phyloP scores from a whole-genome alignment of 2,888 invertebrate species.

The Xanthorhoe spadicearia region DNA sequence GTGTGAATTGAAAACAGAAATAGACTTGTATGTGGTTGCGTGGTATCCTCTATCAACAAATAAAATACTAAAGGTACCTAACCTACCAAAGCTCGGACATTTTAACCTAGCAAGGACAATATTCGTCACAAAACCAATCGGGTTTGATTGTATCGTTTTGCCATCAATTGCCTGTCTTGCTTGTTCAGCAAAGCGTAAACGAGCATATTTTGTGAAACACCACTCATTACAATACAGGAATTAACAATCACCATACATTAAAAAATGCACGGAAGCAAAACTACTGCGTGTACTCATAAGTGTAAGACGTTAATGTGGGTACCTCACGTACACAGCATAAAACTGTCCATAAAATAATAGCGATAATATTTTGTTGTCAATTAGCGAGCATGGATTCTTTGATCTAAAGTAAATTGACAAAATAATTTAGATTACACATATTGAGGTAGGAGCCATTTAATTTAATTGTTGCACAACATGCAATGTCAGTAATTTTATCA shows the following conservation, averaged over 20 bases:
- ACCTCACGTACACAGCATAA: not conserved
- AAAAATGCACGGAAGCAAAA: slow-evolving; percentile 2
- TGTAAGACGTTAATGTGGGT: not conserved
- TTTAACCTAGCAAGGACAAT: not conserved
- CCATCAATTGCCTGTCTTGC: not conserved
- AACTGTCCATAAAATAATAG: not conserved
- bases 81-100: too few relatives aligned
- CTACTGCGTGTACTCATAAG: not conserved
- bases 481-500: too few relatives aligned
- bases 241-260: not conserved
- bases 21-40: not conserved
- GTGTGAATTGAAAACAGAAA: slow-evolving; percentile 16
- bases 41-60: not conserved
- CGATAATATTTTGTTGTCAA: not conserved
- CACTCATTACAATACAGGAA: slow-evolving; percentile 16
- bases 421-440: too few relatives aligned
- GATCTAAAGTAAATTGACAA: too few relatives aligned
- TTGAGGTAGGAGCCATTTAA: too few relatives aligned
- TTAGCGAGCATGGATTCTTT: too few relatives aligned
- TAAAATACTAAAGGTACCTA: too few relatives aligned
- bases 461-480: too few relatives aligned
- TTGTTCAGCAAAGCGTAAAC: slow-evolving; percentile 17
- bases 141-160: not conserved
- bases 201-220: slow-evolving; percentile 14
- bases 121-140: not conserved